Base-by-base conservation (phyloP, 2,797 vertebrate species). In the Takifugu ocellatus region DNA sequence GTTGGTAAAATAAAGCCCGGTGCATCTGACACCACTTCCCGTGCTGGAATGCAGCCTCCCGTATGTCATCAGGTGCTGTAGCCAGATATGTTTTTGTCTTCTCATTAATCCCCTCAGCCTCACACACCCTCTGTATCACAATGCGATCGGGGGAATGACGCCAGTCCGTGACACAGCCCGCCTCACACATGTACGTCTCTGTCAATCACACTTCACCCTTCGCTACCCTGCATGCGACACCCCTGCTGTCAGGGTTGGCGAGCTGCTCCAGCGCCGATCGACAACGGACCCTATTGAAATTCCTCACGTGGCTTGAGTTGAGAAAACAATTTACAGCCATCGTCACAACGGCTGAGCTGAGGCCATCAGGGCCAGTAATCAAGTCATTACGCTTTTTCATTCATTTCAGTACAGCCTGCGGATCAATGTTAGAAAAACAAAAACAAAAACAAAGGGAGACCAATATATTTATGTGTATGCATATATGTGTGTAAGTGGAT, bases 311-410 rank as follows among this genome's bases (percentile, higher is more conserved):
- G 61, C 74, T 66, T 75, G 57, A 56, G 72, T 74, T 74, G 70
- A 53, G 68, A 84, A 86, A 87, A 85, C 80, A 75, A 78, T 87
- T 86, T 82, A 75, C 58, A 73, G 75, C 50, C 2, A 66, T 39
- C 51, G 54, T 61, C 1, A n/a, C 64, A 56, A 52, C 56, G 66
- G 70, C 63, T 50, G 24, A 70, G 78, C 59, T 11, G 57, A 73
- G 66, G 78, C 77, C 72, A 74, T 75, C 54, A 58, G 63, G 76
- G 66, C 75, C 78, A 66, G 63, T 75, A 68, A 84, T 83, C 68
- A 71, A 88, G 75, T 54, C 79, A 78, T 84, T 76, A 86, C 79
- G 78, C 56, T 63, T 45, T 9, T 54, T 52, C 51, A 72, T 83
- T 85, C 75, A 83, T 85, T 57, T 63, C 51, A 61, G 52, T 57